phyloP scores from a whole-genome alignment of 92 coral and sea anemone species.

The Palythoa grandis region DNA sequence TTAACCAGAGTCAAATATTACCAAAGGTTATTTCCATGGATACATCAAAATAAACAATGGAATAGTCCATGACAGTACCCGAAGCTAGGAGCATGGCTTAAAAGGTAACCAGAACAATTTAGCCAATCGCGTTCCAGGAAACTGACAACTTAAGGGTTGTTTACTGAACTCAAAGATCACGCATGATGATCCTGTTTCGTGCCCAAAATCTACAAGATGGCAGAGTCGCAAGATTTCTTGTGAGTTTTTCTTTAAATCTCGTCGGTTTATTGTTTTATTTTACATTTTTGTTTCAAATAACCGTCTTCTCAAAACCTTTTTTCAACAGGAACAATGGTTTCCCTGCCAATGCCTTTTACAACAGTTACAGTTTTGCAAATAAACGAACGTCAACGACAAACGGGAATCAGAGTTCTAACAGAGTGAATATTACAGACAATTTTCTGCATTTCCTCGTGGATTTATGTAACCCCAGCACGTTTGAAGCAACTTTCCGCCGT shows the following conservation, averaged over 20 bases:
- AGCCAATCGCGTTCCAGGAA: constrained; percentile 7
- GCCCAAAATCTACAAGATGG: constrained; percentile 6
- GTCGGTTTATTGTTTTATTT: background rate
- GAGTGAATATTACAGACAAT: background rate
- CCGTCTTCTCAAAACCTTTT: background rate
- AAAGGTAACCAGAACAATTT: constrained; percentile 11
- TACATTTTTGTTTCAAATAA: background rate
- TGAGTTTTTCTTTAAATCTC: background rate
- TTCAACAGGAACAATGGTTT: constrained; percentile 1
- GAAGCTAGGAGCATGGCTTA: no score
- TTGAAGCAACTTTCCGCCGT: no score
- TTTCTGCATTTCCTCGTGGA: no score
- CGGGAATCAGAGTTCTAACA: constrained; percentile 29
- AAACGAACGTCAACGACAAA: background rate
- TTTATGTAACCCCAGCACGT: no score
- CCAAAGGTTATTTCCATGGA: no score
- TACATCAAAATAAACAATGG: no score
- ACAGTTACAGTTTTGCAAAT: constrained; percentile 15
- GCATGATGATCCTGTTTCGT: background rate
- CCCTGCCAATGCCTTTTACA: constrained; percentile 11
- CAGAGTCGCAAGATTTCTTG: background rate
- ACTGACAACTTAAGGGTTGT: constrained; percentile 1
- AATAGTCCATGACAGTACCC: no score
- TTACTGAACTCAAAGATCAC: background rate
- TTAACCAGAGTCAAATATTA: no score